These are phyloP conservation scores for Phyllostomus discolor DNA, from an alignment of 2,113 vertebrate genomes.

Conservation along the genomic window DNA sequence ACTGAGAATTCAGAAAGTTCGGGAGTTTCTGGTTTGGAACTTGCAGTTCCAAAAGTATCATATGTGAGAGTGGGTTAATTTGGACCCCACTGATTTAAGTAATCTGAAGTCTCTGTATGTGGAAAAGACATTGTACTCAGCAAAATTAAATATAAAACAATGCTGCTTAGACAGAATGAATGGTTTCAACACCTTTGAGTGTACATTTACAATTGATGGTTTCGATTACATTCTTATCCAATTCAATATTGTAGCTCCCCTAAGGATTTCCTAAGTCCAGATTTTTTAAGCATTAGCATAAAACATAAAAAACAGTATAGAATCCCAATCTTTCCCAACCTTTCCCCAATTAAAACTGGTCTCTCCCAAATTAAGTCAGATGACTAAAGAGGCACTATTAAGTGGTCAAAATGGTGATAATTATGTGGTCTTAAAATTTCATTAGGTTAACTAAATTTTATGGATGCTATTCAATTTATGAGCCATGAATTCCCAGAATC, in stretches of 20 bases:
- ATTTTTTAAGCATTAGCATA: background rate
- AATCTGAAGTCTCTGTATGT: background rate
- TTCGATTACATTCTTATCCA: background rate
- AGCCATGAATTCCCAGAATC: background rate
- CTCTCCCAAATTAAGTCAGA: background rate
- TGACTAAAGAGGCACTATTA: background rate
- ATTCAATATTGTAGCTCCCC: background rate
- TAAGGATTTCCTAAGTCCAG: background rate
- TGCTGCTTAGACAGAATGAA: background rate
- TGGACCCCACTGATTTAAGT: background rate
- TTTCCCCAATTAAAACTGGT: background rate
- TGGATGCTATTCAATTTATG: background rate
- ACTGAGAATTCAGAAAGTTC: background rate
- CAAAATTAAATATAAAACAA: conserved; percentile 6
- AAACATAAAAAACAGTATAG: background rate
- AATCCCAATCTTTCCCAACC: background rate
- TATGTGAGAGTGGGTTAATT: background rate
- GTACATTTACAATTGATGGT: background rate
- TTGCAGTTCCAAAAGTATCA: background rate
- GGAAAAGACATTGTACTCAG: background rate
- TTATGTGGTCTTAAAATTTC: background rate
- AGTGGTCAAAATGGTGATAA: background rate
- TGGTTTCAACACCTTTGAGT: background rate
- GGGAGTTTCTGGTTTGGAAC: background rate
- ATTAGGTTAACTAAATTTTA: background rate